phyloP scores from a whole-genome alignment of 2,888 invertebrate genomes.

The Nomada hirtipes region DNA sequence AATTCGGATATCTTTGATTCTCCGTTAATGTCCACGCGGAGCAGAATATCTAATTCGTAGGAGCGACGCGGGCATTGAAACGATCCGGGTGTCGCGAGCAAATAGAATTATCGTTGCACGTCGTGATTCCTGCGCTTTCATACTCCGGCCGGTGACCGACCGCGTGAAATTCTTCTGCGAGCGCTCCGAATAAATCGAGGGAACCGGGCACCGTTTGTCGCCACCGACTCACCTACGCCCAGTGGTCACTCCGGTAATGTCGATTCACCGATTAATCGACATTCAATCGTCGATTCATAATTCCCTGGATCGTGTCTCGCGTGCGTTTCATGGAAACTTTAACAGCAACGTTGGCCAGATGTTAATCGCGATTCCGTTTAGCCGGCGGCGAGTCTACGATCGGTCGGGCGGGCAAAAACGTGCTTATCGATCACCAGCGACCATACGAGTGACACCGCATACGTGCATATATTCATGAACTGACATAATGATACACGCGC shows the following conservation, averaged over 20 bases:
- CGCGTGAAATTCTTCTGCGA: background rate
- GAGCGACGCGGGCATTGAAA: background rate
- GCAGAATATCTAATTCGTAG: no score
- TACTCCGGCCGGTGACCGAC: background rate
- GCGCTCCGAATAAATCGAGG: constrained; percentile 1
- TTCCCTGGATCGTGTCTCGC: background rate
- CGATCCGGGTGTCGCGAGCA: background rate
- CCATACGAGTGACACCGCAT: constrained; percentile 21
- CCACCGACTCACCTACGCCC: background rate
- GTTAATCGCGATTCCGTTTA: constrained; percentile 29
- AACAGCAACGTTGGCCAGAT: background rate
- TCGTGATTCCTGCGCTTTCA: background rate
- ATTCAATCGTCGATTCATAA: constrained; percentile 7
- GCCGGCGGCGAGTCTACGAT: background rate
- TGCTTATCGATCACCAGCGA: constrained; percentile 45
- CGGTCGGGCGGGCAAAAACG: constrained; percentile 10
- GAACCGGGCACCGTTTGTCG: no score
- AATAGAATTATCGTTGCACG: constrained; percentile 1
- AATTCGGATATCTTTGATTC: no score
- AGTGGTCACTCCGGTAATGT: background rate
- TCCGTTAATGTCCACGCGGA: no score
- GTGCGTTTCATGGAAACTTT: background rate
- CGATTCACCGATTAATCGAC: constrained; percentile 21
- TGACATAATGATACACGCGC: constrained; percentile 34
- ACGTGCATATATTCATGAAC: constrained; percentile 54